Percentiles rank a stretch among this genome's conserved stretches.
phyloP scores from a whole-genome alignment of 2,113 vertebrate genomes.

The Forbesichthys papilliferus region DNA sequence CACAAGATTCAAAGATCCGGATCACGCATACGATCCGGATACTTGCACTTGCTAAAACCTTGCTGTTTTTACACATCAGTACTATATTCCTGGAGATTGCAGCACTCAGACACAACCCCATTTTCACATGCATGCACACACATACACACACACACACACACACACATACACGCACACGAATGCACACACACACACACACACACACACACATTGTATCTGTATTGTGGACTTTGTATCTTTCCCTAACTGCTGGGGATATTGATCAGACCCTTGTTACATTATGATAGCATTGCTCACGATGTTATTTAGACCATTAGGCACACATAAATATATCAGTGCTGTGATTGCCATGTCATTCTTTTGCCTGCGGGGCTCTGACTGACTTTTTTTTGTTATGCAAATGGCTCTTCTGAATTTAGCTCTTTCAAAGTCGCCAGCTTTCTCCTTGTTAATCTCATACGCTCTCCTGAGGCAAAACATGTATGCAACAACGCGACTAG shows the following conservation, averaged over 20 bases:
- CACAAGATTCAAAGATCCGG: no score
- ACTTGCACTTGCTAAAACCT: constrained; percentile 22
- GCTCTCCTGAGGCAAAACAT: constrained; percentile 1
- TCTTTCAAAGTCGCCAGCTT: constrained; percentile 50
- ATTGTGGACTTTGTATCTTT: constrained; percentile 30
- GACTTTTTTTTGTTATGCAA: constrained; percentile 18
- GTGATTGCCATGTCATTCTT: constrained; percentile 49
- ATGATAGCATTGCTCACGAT: constrained; percentile 47
- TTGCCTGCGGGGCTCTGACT: constrained; percentile 45
- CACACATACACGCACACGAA: constrained; percentile 6
- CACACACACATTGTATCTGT: constrained; percentile 36
- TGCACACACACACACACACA: constrained; percentile 12
- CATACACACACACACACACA: constrained; percentile 1
- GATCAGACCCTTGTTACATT: constrained; percentile 62
- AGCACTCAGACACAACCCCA: constrained; percentile 3
- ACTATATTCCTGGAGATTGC: constrained; percentile 20
- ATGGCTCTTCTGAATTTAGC: constrained; percentile 58
- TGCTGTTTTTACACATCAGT: constrained; percentile 22
- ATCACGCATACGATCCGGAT: no score
- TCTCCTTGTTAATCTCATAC: constrained; percentile 28
- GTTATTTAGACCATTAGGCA: constrained; percentile 64
- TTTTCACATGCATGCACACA: not conserved
- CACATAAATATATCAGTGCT: constrained; percentile 56
- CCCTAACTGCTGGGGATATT: constrained; percentile 44
- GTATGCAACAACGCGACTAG: not conserved